A percentile compares a stretch with the other conserved stretches of the same genome.
Conservation (phyloP, 30 jellyfish, hydroid and myxozoan genomes). For the Cassiopea xamachana region DNA sequence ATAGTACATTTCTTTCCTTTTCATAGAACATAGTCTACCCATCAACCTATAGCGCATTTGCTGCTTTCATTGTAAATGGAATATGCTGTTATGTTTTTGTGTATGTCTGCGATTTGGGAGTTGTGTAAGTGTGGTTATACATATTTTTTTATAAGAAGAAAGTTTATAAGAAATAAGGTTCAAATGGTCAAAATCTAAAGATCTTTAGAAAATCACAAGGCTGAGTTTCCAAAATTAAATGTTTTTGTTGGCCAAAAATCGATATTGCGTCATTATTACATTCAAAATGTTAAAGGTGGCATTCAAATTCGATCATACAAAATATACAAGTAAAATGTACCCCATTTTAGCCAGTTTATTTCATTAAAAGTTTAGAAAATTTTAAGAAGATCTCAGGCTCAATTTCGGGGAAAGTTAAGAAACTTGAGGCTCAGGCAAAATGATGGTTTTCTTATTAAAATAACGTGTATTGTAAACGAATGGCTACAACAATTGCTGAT, state of each 20-base stretch:
- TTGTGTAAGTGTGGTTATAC: slow-evolving; percentile 24
- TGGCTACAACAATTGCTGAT: background rate
- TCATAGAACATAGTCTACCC: slow-evolving; percentile 50
- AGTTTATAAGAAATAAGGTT: too few relatives aligned
- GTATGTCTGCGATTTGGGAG: slow-evolving; percentile 38
- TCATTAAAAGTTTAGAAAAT: background rate
- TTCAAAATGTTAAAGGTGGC: too few relatives aligned
- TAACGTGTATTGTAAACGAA: background rate
- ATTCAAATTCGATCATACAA: too few relatives aligned
- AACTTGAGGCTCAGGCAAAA: too few relatives aligned
- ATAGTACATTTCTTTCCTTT: background rate
- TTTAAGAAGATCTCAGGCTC: background rate
- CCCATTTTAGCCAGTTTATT: too few relatives aligned
- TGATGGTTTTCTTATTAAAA: background rate
- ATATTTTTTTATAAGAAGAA: too few relatives aligned
- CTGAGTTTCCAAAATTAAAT: background rate
- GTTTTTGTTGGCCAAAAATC: too few relatives aligned
- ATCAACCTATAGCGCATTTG: slow-evolving; percentile 15
- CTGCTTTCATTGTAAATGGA: slow-evolving; percentile 50
- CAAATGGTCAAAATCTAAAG: too few relatives aligned
- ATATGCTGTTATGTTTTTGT: slow-evolving; percentile 54
- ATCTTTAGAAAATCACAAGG: background rate
- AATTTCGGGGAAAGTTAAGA: too few relatives aligned
- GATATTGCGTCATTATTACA: too few relatives aligned
- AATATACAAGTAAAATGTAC: too few relatives aligned